Evolutionary conservation across 1,140 invertebrate genomes (phyloP).

Genomic region (Solenopsis fugax): DNA sequence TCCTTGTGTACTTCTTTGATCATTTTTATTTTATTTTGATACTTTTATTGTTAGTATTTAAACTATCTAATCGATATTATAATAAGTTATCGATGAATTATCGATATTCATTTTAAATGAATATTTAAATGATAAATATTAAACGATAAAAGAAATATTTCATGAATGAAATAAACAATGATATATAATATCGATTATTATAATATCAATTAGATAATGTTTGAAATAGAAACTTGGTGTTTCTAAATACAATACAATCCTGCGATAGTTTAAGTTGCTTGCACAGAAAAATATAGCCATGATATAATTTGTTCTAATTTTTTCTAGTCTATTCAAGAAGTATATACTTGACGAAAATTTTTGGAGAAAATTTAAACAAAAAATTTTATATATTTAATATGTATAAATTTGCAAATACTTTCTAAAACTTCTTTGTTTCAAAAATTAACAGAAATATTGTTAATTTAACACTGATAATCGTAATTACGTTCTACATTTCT

Average conservation of each 20-base stretch:
- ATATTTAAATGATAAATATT: too few species aligned
- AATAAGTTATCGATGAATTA: too few species aligned
- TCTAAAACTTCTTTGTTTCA: neutral
- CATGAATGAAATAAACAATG: too few species aligned
- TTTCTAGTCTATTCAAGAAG: neutral
- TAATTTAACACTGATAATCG: neutral
- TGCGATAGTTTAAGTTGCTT: slow-evolving; percentile 19
- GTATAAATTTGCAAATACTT: neutral
- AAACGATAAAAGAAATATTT: too few species aligned
- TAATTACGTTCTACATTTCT: neutral
- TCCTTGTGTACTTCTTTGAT: neutral
- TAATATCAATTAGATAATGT: too few species aligned
- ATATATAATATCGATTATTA: too few species aligned
- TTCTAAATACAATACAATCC: neutral
- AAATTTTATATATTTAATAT: neutral
- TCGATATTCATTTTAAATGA: too few species aligned
- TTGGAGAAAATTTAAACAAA: neutral
- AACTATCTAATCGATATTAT: too few species aligned
- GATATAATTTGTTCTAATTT: neutral
- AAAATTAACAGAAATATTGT: neutral
- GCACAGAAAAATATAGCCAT: neutral
- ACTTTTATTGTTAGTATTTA: neutral
- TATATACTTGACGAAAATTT: neutral
- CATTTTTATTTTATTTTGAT: neutral
- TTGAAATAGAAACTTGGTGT: neutral